Conservation (phyloP, 2,113 vertebrate genomes). For the Limnothrissa miodon region DNA sequence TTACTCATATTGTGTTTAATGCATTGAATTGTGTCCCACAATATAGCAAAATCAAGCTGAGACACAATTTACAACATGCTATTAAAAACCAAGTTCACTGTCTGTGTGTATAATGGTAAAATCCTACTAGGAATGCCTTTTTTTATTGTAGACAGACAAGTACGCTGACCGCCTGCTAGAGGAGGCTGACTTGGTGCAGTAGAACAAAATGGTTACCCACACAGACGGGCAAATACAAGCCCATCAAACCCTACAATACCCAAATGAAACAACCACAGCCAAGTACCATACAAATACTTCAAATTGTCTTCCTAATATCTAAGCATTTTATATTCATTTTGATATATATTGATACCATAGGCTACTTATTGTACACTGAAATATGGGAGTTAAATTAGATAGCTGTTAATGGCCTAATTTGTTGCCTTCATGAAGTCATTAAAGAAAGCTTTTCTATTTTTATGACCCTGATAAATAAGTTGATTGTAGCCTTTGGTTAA, state of each 20-base stretch:
- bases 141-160: slow-evolving; percentile 25
- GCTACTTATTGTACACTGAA: too few relatives aligned
- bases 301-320: neutral
- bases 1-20: neutral
- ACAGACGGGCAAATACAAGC: slow-evolving; percentile 24
- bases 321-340: too few relatives aligned
- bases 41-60: neutral
- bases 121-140: slow-evolving; percentile 16
- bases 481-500: neutral
- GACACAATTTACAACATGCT: neutral
- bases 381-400: neutral
- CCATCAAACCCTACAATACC: too few relatives aligned
- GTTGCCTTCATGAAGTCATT: neutral
- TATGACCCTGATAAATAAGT: neutral
- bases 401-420: neutral
- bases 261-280: neutral
- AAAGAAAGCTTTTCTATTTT: neutral
- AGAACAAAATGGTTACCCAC: slow-evolving; percentile 39
- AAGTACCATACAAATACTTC: neutral
- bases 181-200: slow-evolving; percentile 19
- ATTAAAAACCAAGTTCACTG: neutral
- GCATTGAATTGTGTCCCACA: neutral
- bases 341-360: too few relatives aligned
- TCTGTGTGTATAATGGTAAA: neutral
- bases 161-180: slow-evolving; percentile 19